Conservation (phyloP, 2,797 vertebrate genomes). For the Malurus splendens region DNA sequence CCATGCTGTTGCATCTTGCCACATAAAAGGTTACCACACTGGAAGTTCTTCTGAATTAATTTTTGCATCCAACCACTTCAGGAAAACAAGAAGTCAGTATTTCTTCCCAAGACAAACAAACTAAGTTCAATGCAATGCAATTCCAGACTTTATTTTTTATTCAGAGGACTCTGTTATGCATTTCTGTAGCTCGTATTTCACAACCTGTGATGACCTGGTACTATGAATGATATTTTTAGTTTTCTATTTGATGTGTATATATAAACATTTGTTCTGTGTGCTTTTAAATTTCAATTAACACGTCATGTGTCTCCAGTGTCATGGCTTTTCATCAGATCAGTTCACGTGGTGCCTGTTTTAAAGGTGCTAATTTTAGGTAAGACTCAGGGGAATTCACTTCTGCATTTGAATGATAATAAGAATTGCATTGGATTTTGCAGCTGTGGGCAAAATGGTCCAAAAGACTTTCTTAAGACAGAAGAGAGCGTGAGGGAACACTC, state of each 20-base stretch:
- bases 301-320: neutral
- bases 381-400: neutral
- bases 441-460: slow-evolving; percentile 2
- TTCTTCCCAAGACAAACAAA: neutral
- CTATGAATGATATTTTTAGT: neutral
- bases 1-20: neutral
- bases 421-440: slow-evolving; percentile 25
- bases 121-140: neutral
- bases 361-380: slow-evolving; percentile 7
- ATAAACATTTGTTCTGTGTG: neutral
- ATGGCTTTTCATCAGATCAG: neutral
- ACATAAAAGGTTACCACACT: neutral
- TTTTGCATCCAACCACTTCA: neutral
- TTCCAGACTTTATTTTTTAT: neutral
- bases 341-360: slow-evolving; percentile 37
- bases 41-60: neutral
- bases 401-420: neutral
- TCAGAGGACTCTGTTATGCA: neutral
- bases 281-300: neutral
- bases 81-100: neutral
- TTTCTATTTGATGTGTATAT: neutral
- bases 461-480: slow-evolving; percentile 37
- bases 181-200: slow-evolving; percentile 23
- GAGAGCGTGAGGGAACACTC: neutral
- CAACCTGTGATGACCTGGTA: neutral